Base-by-base conservation (phyloP, 2,888 invertebrate genomes). In the Xestia xanthographa region DNA sequence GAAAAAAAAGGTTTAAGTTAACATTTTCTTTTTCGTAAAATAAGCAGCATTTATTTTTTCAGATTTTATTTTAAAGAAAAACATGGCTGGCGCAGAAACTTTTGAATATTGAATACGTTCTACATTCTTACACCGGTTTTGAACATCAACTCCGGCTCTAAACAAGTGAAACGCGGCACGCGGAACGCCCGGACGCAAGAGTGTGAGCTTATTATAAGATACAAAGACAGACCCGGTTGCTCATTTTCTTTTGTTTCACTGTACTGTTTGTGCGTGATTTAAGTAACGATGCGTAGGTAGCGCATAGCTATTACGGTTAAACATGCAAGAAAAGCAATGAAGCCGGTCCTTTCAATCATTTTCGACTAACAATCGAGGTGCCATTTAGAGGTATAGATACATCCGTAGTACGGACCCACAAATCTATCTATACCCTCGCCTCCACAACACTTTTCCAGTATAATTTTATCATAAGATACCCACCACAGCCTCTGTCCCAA, bases 401-500 rank as follows among this genome's bases (percentile, higher is more conserved):
- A 63, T 41, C 14, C 9, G 38, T 38, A n/a, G 17, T 63, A 63
- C 17, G 20, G 50, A 12, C 11, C n/a, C 50, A 66, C 48, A 68
- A 81, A 79, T 80, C 82, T 82, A 82, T 83, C 66, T 72, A 67
- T 72, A 72, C 38, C 29, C 34, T 75, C 50, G 77, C 66, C 71
- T 74, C 75, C 62, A 71, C 72, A 85, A 78, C 75, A 70, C 82
- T 85, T 84, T 85, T 86, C 65, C 82, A 67, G 83, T 83, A 82
- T 85, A 83, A 86, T 86, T 85, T 78, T 76, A 72, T 83, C 75
- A 78, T 77, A 87, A 84, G 76, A 84, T 83, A 84, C 75, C 74
- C 77, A 87, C 85, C 81, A 87, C 87, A 87, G 88, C 88, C 92
- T 92, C 93, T 92, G 91, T 91, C 87, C 91, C 87, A 84, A 90